Evolutionary conservation across 2,888 invertebrate species (phyloP), one percentile per base, ranked within the genome.

Genomic region (Crossocerus cetratus): DNA sequence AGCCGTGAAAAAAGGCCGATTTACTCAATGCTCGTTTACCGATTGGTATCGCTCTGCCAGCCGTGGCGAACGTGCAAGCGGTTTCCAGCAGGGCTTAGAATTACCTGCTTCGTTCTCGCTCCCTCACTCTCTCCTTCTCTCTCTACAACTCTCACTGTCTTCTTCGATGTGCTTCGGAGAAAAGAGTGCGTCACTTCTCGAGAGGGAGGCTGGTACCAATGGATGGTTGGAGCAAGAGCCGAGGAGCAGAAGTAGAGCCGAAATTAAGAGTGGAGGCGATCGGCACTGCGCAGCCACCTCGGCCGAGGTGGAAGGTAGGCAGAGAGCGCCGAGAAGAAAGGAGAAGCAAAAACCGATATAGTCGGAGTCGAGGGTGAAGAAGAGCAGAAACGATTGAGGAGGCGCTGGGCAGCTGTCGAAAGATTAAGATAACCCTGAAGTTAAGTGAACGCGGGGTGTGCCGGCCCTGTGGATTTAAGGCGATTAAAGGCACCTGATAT

Each of bases 401-500:
- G 83, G 86, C 88, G 88, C 88, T 86, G 86, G 86, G 87, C 90
- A 90, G 90, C 89, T 90, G 90, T 90, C 88, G 88, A 86, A 88
- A 90, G 90, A 90, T 89, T 89, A 88, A 90, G 90, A 90, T 90
- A 89, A 89, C 88, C 88, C 87, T 87, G 85, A 87, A 88, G 86
- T 86, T 88, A 88, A 88, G 87, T 86, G 87, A 85, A 86, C 86
- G 77, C 81, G 82, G 85, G 87, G 87, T 88, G 86, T 88, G 86
- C 83, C 85, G 72, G 77, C 76, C 76, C 86, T 89, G 89, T 90
- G 89, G 89, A 89, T 89, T 90, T 89, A 89, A 90, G 88, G 85
- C 89, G 89, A 90, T 89, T 89, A 89, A 89, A 89, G 88, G 87
- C 88, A 89, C 88, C 89, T 87, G 89, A 90, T 90, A 89, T 89